These are phyloP conservation scores for Hirtodrosophila trivittata DNA, from an alignment of 2,888 invertebrate species.

Conservation along the genomic window DNA sequence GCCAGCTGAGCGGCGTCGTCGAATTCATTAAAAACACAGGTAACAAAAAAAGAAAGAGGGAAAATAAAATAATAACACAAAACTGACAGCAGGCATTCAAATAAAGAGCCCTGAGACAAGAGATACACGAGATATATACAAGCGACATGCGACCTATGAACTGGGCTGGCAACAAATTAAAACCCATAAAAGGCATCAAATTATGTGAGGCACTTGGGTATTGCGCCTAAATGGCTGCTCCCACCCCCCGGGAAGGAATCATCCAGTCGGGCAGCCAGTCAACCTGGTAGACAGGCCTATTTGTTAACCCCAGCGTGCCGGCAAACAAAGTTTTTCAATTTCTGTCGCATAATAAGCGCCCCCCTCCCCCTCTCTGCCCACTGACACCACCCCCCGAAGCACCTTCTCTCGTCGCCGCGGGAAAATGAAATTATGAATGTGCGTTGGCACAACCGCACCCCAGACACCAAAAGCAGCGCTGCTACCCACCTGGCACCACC, in stretches of 20 bases:
- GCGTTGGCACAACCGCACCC: constrained; percentile 77
- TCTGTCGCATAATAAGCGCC: constrained; percentile 79
- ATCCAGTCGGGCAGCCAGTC: constrained; percentile 8
- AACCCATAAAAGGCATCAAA: constrained; percentile 79
- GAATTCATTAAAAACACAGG: constrained; percentile 55
- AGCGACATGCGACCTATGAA: constrained; percentile 51
- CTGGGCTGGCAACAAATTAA: constrained; percentile 68
- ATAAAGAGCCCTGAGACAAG: constrained; percentile 24
- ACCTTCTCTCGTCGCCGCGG: constrained; percentile 50
- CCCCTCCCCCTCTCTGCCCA: neutral
- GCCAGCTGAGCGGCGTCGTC: constrained; percentile 35
- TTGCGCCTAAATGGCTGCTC: constrained; percentile 58
- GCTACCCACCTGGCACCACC: constrained; percentile 63
- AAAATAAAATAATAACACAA: constrained; percentile 19
- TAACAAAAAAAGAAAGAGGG: constrained; percentile 13
- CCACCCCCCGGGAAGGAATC: constrained; percentile 21
- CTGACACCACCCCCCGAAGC: neutral
- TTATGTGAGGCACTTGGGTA: constrained; percentile 76
- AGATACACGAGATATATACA: constrained; percentile 27
- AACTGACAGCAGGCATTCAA: constrained; percentile 37
- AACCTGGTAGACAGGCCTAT: constrained; percentile 55
- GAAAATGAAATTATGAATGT: constrained; percentile 79
- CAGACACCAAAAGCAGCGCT: constrained; percentile 47
- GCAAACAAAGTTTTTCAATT: constrained; percentile 81
- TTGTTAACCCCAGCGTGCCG: constrained; percentile 78